A percentile compares a stretch with the other conserved stretches of the same genome.
These are phyloP conservation scores for Metaphire vulgaris DNA, from an alignment of 1,140 invertebrate genomes.

Conservation along the genomic window DNA sequence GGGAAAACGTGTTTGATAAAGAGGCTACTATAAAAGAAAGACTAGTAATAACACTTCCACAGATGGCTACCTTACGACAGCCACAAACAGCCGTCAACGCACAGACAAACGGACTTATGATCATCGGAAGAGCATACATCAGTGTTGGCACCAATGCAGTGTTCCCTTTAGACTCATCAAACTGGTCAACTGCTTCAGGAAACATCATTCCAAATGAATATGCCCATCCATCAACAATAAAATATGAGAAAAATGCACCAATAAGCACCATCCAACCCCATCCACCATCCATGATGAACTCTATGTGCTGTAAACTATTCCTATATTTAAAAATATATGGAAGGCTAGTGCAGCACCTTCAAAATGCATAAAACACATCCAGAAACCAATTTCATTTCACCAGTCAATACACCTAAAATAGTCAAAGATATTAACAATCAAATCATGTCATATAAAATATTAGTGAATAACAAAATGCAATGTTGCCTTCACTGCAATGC, in stretches of 20 bases:
- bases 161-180: conserved; percentile 72
- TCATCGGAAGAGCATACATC: conserved; percentile 27
- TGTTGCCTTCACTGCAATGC: too few relatives aligned
- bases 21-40: conserved; percentile 68
- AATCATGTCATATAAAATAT: too few relatives aligned
- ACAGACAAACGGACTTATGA: conserved; percentile 72
- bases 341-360: too few relatives aligned
- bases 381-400: too few relatives aligned
- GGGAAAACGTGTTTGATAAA: conserved; percentile 66
- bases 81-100: conserved; percentile 73
- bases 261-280: conserved; percentile 28
- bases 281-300: background rate
- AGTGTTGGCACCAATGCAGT: conserved; percentile 56
- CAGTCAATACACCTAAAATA: too few relatives aligned
- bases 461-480: too few relatives aligned
- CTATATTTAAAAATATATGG: too few relatives aligned
- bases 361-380: too few relatives aligned
- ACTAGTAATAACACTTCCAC: conserved; percentile 67
- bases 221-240: conserved; percentile 29
- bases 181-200: conserved; percentile 68
- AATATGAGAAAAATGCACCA: conserved; percentile 27
- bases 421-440: too few relatives aligned
- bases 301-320: too few relatives aligned
- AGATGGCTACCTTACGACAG: conserved; percentile 75
- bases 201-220: conserved; percentile 29